phyloP scores from a whole-genome alignment of 2,113 vertebrate species.

The Xenopus laevis region DNA sequence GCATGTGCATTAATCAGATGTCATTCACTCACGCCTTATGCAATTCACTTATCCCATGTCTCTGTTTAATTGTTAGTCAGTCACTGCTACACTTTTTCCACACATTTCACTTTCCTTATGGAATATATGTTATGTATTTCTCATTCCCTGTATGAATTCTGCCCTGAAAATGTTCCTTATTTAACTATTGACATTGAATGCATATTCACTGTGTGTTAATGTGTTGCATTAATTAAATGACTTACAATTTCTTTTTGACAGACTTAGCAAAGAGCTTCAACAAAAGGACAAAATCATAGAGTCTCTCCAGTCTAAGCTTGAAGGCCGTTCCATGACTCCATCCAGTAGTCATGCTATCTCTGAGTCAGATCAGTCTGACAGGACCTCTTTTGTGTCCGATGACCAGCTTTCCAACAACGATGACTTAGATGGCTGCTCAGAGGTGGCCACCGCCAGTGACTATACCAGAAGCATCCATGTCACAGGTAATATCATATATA shows the following conservation, averaged over 20 bases:
- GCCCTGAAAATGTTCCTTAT: too few relatives aligned
- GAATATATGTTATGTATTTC: too few relatives aligned
- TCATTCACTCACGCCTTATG: too few relatives aligned
- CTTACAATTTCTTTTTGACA: slow-evolving; percentile 42
- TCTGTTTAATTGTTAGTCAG: too few relatives aligned
- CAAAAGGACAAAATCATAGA: slow-evolving; percentile 87
- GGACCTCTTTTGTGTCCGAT: slow-evolving; percentile 75
- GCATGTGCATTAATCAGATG: too few relatives aligned
- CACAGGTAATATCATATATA: background rate
- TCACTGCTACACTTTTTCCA: too few relatives aligned
- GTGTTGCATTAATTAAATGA: too few relatives aligned
- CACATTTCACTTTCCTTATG: too few relatives aligned
- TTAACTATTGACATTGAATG: too few relatives aligned
- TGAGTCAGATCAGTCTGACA: slow-evolving; percentile 74
- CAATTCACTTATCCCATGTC: too few relatives aligned
- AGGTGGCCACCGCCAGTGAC: slow-evolving; percentile 72
- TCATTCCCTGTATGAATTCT: too few relatives aligned
- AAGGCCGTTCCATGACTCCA: slow-evolving; percentile 69
- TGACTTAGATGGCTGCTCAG: slow-evolving; percentile 74
- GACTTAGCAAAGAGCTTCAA: slow-evolving; percentile 82
- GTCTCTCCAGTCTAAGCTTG: slow-evolving; percentile 77
- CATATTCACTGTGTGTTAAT: too few relatives aligned
- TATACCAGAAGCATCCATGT: slow-evolving; percentile 48
- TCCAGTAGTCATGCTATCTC: slow-evolving; percentile 72
- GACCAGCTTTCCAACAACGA: slow-evolving; percentile 66